These are phyloP conservation scores for Eurosta solidaginis DNA, from an alignment of 1,140 invertebrate genomes.

Conservation along the genomic window DNA sequence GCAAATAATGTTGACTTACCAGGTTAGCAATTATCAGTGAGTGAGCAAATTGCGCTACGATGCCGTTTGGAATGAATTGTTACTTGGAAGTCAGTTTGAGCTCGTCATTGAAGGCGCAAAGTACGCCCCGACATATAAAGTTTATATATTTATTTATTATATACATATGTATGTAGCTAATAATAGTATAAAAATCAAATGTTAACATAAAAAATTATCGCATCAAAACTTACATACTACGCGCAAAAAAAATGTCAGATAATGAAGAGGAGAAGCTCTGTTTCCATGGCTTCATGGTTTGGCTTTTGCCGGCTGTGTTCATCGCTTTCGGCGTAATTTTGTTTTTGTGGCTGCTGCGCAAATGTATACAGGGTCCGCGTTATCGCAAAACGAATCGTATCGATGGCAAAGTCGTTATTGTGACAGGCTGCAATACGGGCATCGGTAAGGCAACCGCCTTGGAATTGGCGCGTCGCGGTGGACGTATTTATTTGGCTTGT, in stretches of 20 bases:
- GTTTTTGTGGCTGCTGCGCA: conserved; percentile 50
- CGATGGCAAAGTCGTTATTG: conserved; percentile 58
- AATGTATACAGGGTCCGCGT: conserved; percentile 48
- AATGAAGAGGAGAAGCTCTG: conserved; percentile 42
- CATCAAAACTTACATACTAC: neutral
- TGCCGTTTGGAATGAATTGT: neutral
- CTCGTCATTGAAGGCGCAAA: neutral
- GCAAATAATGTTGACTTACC: neutral
- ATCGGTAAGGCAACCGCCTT: conserved; percentile 86
- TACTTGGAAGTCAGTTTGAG: conserved; percentile 4
- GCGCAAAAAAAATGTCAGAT: neutral
- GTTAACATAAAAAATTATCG: too few relatives aligned
- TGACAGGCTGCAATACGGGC: conserved; percentile 81
- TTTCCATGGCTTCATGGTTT: conserved; percentile 53
- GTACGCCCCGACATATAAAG: neutral
- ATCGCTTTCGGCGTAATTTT: conserved; percentile 33
- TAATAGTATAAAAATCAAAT: too few relatives aligned
- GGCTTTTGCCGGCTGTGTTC: conserved; percentile 44
- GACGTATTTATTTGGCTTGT: conserved; percentile 84
- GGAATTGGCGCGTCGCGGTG: conserved; percentile 76
- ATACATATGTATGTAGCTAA: neutral
- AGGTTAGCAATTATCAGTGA: neutral
- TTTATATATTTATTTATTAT: neutral
- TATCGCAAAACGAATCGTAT: conserved; percentile 54
- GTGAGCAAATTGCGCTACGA: neutral